Percentiles rank a stretch among this genome's conserved stretches.
Conservation (phyloP, 2,113 vertebrate species). For the Corythornis cristatus region DNA sequence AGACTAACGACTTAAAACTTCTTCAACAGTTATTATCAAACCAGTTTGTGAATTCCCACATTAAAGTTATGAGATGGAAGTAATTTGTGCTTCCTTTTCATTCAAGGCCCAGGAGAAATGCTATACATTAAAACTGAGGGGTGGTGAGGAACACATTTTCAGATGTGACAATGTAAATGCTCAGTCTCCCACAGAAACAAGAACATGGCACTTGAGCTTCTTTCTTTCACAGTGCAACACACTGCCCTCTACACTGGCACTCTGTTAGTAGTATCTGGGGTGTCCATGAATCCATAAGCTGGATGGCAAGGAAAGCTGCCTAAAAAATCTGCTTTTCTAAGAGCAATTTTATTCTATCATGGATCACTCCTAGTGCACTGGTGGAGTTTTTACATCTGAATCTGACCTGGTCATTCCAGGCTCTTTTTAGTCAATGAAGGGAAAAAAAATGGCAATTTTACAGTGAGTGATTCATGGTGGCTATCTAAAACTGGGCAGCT, state of each 20-base stretch:
- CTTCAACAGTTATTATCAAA: not conserved
- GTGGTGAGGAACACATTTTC: not conserved
- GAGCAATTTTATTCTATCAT: not conserved
- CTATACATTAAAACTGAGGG: not conserved
- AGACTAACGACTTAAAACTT: not conserved
- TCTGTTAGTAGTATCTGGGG: not conserved
- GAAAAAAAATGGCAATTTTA: not conserved
- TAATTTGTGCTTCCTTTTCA: not conserved
- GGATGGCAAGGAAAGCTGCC: not conserved
- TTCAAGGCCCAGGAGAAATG: not conserved
- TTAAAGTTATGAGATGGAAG: not conserved
- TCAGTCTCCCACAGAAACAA: not conserved
- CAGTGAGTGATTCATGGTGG: not conserved
- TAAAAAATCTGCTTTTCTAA: not conserved
- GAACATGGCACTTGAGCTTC: not conserved
- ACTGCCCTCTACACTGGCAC: not conserved
- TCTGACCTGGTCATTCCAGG: not conserved
- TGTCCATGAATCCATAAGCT: not conserved
- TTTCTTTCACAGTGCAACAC: not conserved
- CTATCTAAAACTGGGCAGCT: not conserved
- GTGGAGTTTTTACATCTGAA: not conserved
- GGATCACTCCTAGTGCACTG: not conserved
- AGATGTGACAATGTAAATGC: not conserved
- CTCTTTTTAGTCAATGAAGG: not conserved
- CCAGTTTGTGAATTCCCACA: not conserved